Evolutionary conservation across 2,797 vertebrate genomes (phyloP).

Genomic region (Gymnothorax javanicus): DNA sequence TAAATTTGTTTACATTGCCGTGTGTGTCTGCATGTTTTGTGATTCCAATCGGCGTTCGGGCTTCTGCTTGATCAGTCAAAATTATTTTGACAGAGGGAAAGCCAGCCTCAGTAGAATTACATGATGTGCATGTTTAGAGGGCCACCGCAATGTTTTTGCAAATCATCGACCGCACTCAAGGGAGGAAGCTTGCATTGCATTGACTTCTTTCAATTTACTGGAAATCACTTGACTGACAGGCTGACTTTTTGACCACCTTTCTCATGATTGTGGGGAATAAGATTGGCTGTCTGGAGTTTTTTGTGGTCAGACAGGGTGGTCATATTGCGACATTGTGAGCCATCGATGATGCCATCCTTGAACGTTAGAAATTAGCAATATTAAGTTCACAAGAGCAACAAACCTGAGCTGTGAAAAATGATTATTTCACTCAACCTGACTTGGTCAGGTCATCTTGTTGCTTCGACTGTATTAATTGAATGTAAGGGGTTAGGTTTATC

Average conservation of each 20-base stretch:
- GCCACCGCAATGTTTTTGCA: neutral
- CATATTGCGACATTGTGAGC: too few relatives aligned
- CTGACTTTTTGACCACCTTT: neutral
- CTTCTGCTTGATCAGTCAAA: too few relatives aligned
- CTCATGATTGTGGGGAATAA: neutral
- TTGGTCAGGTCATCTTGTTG: too few relatives aligned
- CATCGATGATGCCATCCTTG: too few relatives aligned
- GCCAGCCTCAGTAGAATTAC: neutral
- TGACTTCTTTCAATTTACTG: neutral
- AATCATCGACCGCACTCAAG: neutral
- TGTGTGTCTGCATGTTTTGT: neutral
- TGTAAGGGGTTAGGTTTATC: too few relatives aligned
- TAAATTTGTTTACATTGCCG: neutral
- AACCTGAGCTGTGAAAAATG: too few relatives aligned
- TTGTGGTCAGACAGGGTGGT: neutral
- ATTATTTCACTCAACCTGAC: too few relatives aligned
- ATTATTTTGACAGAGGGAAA: neutral
- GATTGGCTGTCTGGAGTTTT: conserved; percentile 11
- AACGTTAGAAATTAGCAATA: too few relatives aligned
- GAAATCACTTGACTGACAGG: neutral
- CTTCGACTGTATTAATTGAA: too few relatives aligned
- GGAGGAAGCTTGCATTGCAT: neutral
- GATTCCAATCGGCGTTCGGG: too few relatives aligned
- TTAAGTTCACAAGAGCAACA: too few relatives aligned
- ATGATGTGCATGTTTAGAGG: too few relatives aligned